These are phyloP conservation scores for Sphecodes monilicornis DNA, from an alignment of 2,888 invertebrate species.

Conservation along the genomic window DNA sequence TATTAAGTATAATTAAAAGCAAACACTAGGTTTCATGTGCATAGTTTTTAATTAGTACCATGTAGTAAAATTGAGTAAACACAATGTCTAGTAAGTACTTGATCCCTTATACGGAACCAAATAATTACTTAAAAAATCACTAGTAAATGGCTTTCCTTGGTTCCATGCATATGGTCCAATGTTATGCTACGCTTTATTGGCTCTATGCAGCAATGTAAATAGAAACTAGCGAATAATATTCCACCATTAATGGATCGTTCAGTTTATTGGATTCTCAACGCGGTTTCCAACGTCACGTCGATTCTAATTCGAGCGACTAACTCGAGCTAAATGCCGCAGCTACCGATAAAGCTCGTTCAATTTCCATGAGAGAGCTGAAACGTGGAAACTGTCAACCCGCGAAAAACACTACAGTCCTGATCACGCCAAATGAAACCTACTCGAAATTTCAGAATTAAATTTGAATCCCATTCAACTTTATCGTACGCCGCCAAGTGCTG, in stretches of 20 bases:
- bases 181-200: background rate
- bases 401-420: slow-evolving; percentile 11
- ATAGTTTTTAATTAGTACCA: too few relatives aligned
- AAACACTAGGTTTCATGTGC: too few relatives aligned
- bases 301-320: background rate
- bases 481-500: slow-evolving; percentile 21
- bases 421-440: slow-evolving; percentile 13
- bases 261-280: background rate
- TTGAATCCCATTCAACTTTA: slow-evolving; percentile 58
- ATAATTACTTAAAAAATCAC: too few relatives aligned
- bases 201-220: background rate
- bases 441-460: slow-evolving; percentile 49
- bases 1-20: too few relatives aligned
- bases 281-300: background rate
- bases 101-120: too few relatives aligned
- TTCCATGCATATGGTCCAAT: too few relatives aligned
- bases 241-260: background rate
- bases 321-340: background rate
- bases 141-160: too few relatives aligned
- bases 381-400: background rate
- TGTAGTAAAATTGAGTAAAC: too few relatives aligned
- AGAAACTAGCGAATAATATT: background rate
- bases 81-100: too few relatives aligned
- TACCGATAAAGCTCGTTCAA: background rate
- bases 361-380: background rate